Percentiles rank a stretch among this genome's conserved stretches.
Evolutionary conservation across 2,113 vertebrate species (phyloP).

Genomic region (Jacana jacana): DNA sequence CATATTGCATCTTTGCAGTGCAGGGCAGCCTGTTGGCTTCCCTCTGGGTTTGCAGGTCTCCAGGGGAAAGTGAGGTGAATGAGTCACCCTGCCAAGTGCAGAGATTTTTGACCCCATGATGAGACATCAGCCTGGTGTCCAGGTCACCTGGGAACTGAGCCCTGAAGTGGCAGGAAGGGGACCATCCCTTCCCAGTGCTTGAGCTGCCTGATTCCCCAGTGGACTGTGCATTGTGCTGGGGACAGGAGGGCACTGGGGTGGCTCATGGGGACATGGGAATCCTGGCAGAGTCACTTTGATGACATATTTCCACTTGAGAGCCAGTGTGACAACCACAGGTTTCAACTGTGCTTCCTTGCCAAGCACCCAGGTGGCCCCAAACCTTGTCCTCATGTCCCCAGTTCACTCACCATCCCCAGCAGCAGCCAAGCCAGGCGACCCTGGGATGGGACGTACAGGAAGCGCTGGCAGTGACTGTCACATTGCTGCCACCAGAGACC

Average conservation of each 20-base stretch:
- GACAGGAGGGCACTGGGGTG: not conserved
- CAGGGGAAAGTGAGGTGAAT: accelerated
- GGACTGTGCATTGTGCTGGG: accelerated
- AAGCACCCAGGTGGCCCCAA: not conserved
- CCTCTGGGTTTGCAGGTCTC: not conserved
- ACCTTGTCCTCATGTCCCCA: not conserved
- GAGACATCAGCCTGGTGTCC: not conserved
- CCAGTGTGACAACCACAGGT: not conserved
- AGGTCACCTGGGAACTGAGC: not conserved
- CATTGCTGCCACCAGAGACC: not conserved
- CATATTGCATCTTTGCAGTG: accelerated
- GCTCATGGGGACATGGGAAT: not conserved
- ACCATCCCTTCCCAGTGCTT: not conserved
- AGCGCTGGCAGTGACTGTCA: accelerated
- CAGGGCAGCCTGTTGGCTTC: not conserved
- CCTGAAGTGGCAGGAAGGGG: not conserved
- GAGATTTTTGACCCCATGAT: not conserved
- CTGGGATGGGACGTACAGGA: not conserved
- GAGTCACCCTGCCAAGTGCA: not conserved
- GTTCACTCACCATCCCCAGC: not conserved
- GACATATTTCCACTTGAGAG: not conserved
- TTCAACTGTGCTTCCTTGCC: not conserved
- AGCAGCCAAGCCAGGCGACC: not conserved
- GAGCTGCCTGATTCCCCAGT: not conserved
- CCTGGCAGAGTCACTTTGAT: not conserved